These are phyloP conservation scores for Suricata suricatta DNA, from an alignment of 2,113 vertebrate species.

Conservation along the genomic window DNA sequence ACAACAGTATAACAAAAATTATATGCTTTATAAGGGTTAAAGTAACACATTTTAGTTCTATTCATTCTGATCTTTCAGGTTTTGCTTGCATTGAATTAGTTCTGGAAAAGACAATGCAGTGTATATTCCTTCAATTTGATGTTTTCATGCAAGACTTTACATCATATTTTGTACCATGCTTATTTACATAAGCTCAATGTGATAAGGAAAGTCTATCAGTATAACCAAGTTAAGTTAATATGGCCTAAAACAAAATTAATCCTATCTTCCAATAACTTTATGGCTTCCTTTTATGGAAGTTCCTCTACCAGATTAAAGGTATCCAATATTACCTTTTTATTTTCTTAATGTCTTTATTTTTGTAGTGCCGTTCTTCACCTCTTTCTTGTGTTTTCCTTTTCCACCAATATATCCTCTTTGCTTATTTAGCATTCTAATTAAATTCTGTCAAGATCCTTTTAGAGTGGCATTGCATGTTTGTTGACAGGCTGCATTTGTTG, in stretches of 20 bases:
- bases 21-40: background rate
- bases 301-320: background rate
- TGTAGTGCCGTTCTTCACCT: rapidly evolving
- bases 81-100: background rate
- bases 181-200: background rate
- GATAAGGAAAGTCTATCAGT: background rate
- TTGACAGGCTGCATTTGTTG: conserved; percentile 23
- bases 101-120: background rate
- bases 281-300: background rate
- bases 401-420: conserved; percentile 6
- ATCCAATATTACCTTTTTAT: background rate
- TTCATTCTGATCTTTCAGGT: background rate
- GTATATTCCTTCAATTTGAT: background rate
- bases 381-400: background rate
- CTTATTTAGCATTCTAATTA: conserved; percentile 68
- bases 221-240: background rate
- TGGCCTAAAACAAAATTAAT: background rate
- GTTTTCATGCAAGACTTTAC: background rate
- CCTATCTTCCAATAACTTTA: background rate
- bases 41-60: background rate
- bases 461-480: conserved; percentile 19
- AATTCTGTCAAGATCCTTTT: background rate
- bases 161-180: background rate
- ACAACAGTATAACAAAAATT: background rate
- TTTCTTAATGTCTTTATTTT: background rate